phyloP scores from a whole-genome alignment of 1,140 invertebrate species.

The Drosophila melanogaster region Release_6_plus_ISO1_MT NC_004354.4:3846001-3846500 shows the following conservation, averaged over 20 bases:
- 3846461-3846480: constrained; percentile 19
- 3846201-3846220: constrained; percentile 45
- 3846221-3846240: neutral
- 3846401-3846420: constrained; percentile 24
- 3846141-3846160: constrained; percentile 8
- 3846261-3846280: no score
- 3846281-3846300: constrained; percentile 15
- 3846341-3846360: constrained; percentile 7
- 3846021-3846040: constrained; percentile 26
- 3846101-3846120: neutral
- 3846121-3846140: neutral
- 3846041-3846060: constrained; percentile 4
- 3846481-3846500: constrained; percentile 39
- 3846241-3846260: constrained; percentile 10
- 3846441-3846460: constrained; percentile 7
- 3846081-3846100: constrained; percentile 12
- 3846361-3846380: constrained; percentile 2
- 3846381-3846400: constrained; percentile 14
- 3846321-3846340: neutral
- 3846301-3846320: neutral
- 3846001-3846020: constrained; percentile 17
- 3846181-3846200: constrained; percentile 10
- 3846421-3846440: constrained; percentile 7
- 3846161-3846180: constrained; percentile 22
- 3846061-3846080: constrained; percentile 11